Percentiles rank a stretch among this genome's conserved stretches.
phyloP scores from a whole-genome alignment of 2,113 vertebrate species.

The Elachura formosa region DNA sequence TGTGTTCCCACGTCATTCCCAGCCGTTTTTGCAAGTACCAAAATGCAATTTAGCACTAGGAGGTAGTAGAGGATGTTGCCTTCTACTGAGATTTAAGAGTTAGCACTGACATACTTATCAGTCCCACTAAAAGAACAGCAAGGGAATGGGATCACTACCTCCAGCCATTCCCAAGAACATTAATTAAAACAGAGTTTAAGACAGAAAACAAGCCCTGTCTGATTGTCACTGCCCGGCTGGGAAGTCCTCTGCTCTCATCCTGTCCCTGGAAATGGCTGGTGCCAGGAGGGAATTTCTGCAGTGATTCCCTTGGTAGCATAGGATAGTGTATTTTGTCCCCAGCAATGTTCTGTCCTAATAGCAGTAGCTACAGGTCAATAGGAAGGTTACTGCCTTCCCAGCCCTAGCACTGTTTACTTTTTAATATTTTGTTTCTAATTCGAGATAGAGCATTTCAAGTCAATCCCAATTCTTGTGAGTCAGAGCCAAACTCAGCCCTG shows the following conservation, averaged over 20 bases:
- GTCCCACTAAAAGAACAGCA: background rate
- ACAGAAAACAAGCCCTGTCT: background rate
- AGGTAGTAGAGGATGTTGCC: background rate
- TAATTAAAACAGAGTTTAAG: background rate
- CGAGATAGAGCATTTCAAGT: background rate
- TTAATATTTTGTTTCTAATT: constrained; percentile 8
- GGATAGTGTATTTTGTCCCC: fast-evolving
- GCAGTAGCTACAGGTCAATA: constrained; percentile 1
- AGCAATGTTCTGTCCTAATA: background rate
- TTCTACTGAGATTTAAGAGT: background rate
- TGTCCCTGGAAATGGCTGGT: background rate
- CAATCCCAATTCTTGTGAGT: background rate
- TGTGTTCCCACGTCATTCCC: background rate
- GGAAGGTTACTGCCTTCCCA: constrained; percentile 36
- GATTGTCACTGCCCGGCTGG: background rate
- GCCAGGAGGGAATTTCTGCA: background rate
- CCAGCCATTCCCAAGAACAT: background rate
- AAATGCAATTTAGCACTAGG: background rate
- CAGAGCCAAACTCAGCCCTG: background rate
- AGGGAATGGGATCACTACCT: background rate
- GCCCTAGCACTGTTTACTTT: constrained; percentile 28
- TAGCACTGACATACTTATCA: background rate
- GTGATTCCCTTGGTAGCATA: fast-evolving
- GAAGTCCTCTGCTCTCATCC: background rate
- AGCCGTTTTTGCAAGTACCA: background rate